Conservation (phyloP, 2,888 invertebrate species). For the Pachliopta kotzebuea region DNA sequence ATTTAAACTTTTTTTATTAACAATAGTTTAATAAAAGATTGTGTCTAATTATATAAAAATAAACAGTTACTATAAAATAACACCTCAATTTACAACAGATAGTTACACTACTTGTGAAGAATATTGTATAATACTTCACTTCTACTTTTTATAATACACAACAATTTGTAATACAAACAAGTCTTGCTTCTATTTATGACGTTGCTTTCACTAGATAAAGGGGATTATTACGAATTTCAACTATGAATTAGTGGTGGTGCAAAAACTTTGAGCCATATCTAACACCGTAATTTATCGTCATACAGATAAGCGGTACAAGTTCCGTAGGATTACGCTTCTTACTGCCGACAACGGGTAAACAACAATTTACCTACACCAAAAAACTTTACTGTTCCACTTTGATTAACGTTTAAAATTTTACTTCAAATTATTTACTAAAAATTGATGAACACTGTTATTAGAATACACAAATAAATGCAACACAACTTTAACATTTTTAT, state of each 20-base stretch:
- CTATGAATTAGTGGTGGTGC: slow-evolving; percentile 9
- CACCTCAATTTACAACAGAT: no score
- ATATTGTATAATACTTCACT: no score
- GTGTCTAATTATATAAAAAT: no score
- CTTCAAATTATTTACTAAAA: background rate
- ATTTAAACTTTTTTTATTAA: no score
- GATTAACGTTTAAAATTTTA: background rate
- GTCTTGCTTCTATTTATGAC: background rate
- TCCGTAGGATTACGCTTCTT: slow-evolving; percentile 25
- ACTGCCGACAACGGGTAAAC: slow-evolving; percentile 25
- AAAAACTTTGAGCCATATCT: slow-evolving; percentile 28
- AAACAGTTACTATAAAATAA: no score
- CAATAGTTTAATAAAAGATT: no score
- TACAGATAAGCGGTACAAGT: slow-evolving; percentile 24
- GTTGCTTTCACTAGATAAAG: background rate
- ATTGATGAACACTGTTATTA: background rate
- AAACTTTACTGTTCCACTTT: slow-evolving; percentile 10
- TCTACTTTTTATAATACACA: no score
- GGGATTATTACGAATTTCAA: slow-evolving; percentile 4
- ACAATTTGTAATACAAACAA: no score
- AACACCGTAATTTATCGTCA: slow-evolving; percentile 25
- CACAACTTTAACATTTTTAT: no score
- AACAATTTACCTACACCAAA: slow-evolving; percentile 25
- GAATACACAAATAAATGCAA: background rate
- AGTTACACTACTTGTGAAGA: no score